Conservation (phyloP, 2,797 vertebrate species). For the Iguana delicatissima region DNA sequence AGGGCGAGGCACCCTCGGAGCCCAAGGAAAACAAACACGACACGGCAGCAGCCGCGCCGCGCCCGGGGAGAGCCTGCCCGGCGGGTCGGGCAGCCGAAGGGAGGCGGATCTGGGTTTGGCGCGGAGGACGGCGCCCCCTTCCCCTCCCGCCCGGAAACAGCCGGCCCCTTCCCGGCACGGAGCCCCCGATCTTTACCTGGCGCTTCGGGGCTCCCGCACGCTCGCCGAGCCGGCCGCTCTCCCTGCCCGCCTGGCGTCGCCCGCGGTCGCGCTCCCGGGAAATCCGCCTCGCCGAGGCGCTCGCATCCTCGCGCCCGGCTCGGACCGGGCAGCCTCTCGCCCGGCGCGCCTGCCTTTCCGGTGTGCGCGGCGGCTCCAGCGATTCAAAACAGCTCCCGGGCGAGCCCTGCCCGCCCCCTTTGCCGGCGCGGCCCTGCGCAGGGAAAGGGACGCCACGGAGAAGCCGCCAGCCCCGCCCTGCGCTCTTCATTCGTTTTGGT, state of each 20-base stretch:
- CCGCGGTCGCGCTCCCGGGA: neutral
- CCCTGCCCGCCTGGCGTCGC: neutral
- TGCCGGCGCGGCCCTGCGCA: neutral
- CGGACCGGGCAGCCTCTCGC: neutral
- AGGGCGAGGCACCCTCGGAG: neutral
- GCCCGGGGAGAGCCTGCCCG: too few species aligned
- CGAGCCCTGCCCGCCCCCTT: neutral
- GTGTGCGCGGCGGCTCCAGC: neutral
- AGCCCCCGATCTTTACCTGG: neutral
- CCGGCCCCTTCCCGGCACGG: too few species aligned
- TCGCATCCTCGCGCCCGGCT: neutral
- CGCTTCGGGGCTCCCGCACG: neutral
- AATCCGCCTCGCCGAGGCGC: neutral
- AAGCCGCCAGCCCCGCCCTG: too few species aligned
- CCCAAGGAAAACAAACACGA: neutral
- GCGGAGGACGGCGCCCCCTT: neutral
- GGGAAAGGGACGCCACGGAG: neutral
- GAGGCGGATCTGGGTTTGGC: too few species aligned
- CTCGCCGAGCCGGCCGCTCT: neutral
- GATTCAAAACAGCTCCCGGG: neutral
- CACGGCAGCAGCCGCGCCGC: too few species aligned
- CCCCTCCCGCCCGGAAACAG: neutral
- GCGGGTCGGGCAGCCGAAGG: too few species aligned
- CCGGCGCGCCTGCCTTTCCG: too few species aligned
- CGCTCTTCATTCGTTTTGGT: neutral